Percentiles rank a stretch among this genome's conserved stretches.
Conservation (phyloP, 2,888 invertebrate species). For the Lumbricus terrestris region DNA sequence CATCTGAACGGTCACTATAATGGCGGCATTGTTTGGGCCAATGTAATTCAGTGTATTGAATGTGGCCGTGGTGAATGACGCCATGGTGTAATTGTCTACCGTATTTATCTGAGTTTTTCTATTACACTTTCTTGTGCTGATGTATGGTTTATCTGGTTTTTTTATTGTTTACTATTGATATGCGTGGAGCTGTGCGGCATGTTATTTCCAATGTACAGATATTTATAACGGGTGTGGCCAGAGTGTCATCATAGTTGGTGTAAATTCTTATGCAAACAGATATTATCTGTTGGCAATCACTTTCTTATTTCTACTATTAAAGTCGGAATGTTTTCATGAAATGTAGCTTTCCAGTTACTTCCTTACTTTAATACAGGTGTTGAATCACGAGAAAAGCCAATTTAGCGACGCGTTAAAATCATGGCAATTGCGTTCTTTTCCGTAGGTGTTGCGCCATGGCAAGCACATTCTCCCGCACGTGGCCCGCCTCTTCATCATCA, state of each 20-base stretch:
- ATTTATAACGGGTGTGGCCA: too few relatives aligned
- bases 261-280: neutral
- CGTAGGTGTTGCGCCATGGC: conserved; percentile 84
- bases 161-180: too few relatives aligned
- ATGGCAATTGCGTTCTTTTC: conserved; percentile 27
- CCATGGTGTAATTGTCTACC: neutral
- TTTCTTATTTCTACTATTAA: neutral
- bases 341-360: neutral
- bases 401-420: too few relatives aligned
- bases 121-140: neutral
- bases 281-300: neutral
- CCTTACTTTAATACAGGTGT: too few relatives aligned
- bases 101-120: too few relatives aligned
- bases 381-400: neutral
- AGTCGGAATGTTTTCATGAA: neutral
- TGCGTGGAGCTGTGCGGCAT: too few relatives aligned
- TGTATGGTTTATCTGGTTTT: neutral
- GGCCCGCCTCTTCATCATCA: conserved; percentile 92
- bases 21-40: neutral
- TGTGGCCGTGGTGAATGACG: too few relatives aligned
- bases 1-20: too few relatives aligned
- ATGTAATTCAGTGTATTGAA: neutral
- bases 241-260: too few relatives aligned
- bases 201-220: too few relatives aligned
- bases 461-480: conserved; percentile 88